A percentile compares a stretch with the other conserved stretches of the same genome.
Evolutionary conservation across 2,797 vertebrate genomes (phyloP).

Genomic region (Adrianichthys oophorus): DNA sequence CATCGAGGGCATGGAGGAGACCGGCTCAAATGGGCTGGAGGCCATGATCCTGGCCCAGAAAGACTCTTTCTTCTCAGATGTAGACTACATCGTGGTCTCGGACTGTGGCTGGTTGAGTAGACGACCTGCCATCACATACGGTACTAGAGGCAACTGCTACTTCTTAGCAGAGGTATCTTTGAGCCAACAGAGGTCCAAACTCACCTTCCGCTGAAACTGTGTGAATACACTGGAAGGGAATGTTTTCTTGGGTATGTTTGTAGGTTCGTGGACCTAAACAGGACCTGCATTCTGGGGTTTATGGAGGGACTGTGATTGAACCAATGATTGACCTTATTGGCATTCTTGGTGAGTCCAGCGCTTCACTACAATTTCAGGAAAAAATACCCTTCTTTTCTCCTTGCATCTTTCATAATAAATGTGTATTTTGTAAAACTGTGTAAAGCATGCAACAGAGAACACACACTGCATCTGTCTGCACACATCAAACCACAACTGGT

Average conservation of each 20-base stretch:
- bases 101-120: constrained; percentile 88
- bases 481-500: too few species aligned
- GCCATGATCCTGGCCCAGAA: constrained; percentile 80
- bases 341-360: constrained; percentile 81
- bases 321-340: constrained; percentile 89
- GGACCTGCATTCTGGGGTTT: constrained; percentile 90
- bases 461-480: too few species aligned
- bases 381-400: too few species aligned
- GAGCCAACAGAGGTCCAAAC: too few species aligned
- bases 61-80: constrained; percentile 82
- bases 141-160: constrained; percentile 88
- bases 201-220: neutral
- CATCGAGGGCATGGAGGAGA: constrained; percentile 94
- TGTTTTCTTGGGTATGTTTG: constrained; percentile 12
- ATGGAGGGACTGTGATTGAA: constrained; percentile 88
- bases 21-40: constrained; percentile 85
- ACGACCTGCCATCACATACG: constrained; percentile 86
- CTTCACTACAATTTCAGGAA: neutral
- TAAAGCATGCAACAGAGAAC: too few species aligned
- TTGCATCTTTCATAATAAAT: too few species aligned
- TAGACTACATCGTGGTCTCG: constrained; percentile 88
- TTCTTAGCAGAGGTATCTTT: constrained; percentile 84
- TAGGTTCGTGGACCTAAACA: constrained; percentile 87
- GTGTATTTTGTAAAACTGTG: too few species aligned
- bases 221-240: neutral